Base-by-base conservation (phyloP, 2,888 invertebrate genomes). In the Eupithecia abbreviata region DNA sequence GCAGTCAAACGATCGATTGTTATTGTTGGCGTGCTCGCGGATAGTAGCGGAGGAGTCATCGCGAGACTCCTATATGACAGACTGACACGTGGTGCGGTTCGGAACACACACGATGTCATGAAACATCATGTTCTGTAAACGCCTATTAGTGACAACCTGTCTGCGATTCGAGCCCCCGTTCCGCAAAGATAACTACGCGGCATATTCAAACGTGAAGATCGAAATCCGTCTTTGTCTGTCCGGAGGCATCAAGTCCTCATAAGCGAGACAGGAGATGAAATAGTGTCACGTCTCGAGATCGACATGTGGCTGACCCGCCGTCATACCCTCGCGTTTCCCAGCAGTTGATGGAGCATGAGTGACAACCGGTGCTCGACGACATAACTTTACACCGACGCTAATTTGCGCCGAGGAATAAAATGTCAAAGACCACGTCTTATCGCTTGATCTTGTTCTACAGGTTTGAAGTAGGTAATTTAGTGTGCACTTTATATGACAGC, bases 311-410 rank as follows among this genome's bases (percentile, higher is more conserved):
- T 94, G 94, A 94, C 94, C 93, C 90, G 89, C 84, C 91, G 91
- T 93, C 93, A 94, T 93, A 93, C 90, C 90, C 89, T 91, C 89
- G 88, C 88, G 89, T 92, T 90, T 92, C 92, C 92, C 91, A 93
- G 91, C 92, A 93, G 92, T 95, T 95, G 95, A 95, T 95, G 94
- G 91, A 92, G 93, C 94, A 94, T 95, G 95, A 95, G 93, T 93
- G 95, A 93, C 95, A 93, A 89, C 90, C 89, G 86, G 87, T 80
- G 85, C 84, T 87, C 86, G 88, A 85, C 91, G 92, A 92, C 88
- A 90, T 93, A 92, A 93, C 94, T 89, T 95, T 93, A 89, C 90
- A 90, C 89, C 84, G 90, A 91, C 92, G 95, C 94, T 93, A 92
- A 94, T 94, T 93, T 91, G 90, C 90, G 87, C 83, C 87, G 90